phyloP scores from a whole-genome alignment of 2,113 vertebrate genomes.

The Bostrychus sinensis region DNA sequence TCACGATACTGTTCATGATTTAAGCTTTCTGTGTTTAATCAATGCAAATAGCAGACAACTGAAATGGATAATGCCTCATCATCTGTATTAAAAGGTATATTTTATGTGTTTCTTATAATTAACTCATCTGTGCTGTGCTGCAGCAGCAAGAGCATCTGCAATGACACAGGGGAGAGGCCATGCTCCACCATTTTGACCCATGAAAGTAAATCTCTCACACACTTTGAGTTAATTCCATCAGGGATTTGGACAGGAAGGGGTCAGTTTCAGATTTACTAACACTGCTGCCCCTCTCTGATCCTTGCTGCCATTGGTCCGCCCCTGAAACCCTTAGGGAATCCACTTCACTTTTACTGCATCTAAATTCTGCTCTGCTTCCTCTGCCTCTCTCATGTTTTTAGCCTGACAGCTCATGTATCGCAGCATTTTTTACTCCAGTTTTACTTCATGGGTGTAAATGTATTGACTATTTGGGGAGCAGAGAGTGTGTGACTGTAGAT shows the following conservation, averaged over 20 bases:
- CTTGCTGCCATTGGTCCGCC: constrained; percentile 28
- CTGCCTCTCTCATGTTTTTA: constrained; percentile 13
- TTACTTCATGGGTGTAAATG: no score
- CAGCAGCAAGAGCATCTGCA: background rate
- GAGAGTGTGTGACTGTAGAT: constrained; percentile 2
- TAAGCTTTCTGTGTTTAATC: constrained; percentile 21
- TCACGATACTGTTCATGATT: constrained; percentile 26
- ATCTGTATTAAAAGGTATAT: constrained; percentile 1
- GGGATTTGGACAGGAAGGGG: constrained; percentile 34
- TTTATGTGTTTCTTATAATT: background rate
- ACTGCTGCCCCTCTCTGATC: constrained; percentile 24
- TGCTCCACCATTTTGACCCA: constrained; percentile 31
- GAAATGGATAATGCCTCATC: background rate
- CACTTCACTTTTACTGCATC: constrained; percentile 30
- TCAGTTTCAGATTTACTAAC: constrained; percentile 48
- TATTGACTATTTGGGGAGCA: no score
- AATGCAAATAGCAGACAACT: constrained; percentile 16
- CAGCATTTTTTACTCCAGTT: constrained; percentile 8
- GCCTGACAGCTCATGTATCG: constrained; percentile 17
- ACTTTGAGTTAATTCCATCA: constrained; percentile 58
- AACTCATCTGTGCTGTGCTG: background rate
- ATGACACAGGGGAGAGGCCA: constrained; percentile 22
- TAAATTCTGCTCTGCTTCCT: constrained; percentile 26
- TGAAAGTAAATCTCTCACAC: constrained; percentile 38
- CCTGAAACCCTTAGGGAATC: constrained; percentile 26